phyloP scores from a whole-genome alignment of 2,113 vertebrate genomes.

The Ploceus nigricollis region DNA sequence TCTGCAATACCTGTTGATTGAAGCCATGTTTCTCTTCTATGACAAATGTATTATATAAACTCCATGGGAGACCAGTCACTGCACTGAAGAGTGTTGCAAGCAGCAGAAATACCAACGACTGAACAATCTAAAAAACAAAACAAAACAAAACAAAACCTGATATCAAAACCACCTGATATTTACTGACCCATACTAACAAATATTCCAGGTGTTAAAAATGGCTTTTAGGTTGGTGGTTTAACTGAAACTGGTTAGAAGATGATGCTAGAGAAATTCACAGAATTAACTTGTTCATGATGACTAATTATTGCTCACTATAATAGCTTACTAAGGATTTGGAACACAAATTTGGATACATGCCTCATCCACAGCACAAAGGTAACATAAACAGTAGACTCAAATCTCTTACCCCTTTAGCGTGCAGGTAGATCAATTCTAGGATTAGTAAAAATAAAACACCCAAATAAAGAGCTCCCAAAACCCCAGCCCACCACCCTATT shows the following conservation, averaged over 20 bases:
- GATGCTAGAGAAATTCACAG: not conserved
- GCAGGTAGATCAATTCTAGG: not conserved
- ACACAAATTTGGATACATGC: not conserved
- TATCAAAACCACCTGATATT: not conserved
- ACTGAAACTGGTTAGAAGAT: not conserved
- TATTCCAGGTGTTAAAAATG: not conserved
- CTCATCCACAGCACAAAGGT: not conserved
- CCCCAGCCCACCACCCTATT: not conserved
- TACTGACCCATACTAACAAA: not conserved
- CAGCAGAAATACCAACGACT: slow-evolving; percentile 88
- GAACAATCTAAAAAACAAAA: slow-evolving; percentile 79
- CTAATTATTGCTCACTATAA: not conserved
- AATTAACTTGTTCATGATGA: not conserved
- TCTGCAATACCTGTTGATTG: slow-evolving; percentile 89
- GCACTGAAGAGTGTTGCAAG: slow-evolving; percentile 95
- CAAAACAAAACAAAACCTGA: not conserved
- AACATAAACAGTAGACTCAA: not conserved
- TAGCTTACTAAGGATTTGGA: not conserved
- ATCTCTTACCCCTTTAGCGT: not conserved
- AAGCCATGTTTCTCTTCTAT: slow-evolving; percentile 98
- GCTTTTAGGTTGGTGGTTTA: not conserved
- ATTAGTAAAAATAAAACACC: not conserved
- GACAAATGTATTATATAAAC: slow-evolving; percentile 94
- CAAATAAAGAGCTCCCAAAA: not conserved
- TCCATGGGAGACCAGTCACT: slow-evolving; percentile 93